These are phyloP conservation scores for Callorhinus ursinus DNA, from an alignment of 2,113 vertebrate species.

Conservation along the genomic window DNA sequence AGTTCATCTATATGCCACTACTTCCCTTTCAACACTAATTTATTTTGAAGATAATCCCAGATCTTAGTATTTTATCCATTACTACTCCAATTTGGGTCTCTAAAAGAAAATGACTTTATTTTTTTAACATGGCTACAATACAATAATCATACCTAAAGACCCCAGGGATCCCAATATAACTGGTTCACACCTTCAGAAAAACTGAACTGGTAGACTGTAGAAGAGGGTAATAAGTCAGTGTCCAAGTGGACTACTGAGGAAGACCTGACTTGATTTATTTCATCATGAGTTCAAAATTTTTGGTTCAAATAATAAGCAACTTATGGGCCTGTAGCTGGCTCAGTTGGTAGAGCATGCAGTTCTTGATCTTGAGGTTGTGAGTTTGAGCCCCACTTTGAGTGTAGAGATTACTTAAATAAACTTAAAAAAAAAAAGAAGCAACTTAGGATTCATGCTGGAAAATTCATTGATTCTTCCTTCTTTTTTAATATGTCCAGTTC, in stretches of 20 bases:
- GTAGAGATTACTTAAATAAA: background rate
- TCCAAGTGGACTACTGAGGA: background rate
- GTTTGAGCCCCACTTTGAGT: background rate
- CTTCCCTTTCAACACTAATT: background rate
- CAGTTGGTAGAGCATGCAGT: background rate
- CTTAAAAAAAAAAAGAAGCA: background rate
- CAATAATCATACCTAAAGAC: background rate
- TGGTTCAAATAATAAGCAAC: background rate
- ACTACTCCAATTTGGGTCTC: background rate
- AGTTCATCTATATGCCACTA: background rate
- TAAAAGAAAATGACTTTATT: background rate
- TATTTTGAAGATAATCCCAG: slow-evolving; percentile 29
- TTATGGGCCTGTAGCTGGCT: background rate
- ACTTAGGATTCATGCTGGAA: slow-evolving; percentile 81
- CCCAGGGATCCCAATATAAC: background rate
- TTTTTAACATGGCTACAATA: background rate
- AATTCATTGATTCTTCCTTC: slow-evolving; percentile 63
- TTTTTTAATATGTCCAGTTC: slow-evolving; percentile 55
- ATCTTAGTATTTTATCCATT: background rate
- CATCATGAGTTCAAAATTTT: background rate
- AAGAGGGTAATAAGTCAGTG: background rate
- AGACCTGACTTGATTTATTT: background rate
- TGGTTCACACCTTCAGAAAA: background rate
- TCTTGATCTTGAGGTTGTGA: background rate
- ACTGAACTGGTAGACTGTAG: background rate